Evolutionary conservation across 2,888 invertebrate genomes (phyloP).

Genomic region (Papilio elwesi): DNA sequence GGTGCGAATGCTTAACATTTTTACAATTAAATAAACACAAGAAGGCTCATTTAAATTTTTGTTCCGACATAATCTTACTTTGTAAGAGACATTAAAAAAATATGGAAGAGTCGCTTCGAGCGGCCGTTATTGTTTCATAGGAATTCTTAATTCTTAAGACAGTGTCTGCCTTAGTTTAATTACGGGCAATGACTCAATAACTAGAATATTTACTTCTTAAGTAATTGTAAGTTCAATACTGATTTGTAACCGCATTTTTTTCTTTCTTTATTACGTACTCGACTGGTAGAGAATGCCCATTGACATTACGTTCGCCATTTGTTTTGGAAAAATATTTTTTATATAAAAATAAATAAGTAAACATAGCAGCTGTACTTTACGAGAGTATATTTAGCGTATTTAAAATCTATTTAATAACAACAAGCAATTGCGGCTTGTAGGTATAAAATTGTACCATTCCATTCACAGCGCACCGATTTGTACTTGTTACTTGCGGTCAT

Average conservation of each 20-base stretch:
- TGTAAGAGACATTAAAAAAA: not conserved
- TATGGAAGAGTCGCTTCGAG: not conserved
- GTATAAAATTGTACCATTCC: constrained; percentile 27
- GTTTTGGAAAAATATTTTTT: too few relatives aligned
- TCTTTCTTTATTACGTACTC: too few relatives aligned
- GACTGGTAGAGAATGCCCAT: too few relatives aligned
- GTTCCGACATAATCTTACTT: not conserved
- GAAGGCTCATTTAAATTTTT: too few relatives aligned
- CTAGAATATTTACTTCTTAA: not conserved
- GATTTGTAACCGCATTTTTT: too few relatives aligned
- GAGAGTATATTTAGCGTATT: constrained; percentile 1
- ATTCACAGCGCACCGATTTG: constrained; percentile 34
- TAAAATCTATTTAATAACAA: not conserved
- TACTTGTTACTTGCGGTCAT: constrained; percentile 37
- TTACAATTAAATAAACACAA: too few relatives aligned
- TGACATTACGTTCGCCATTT: too few relatives aligned
- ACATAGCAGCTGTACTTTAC: too few relatives aligned
- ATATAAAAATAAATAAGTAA: too few relatives aligned
- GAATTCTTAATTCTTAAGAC: constrained; percentile 16
- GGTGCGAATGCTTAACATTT: too few relatives aligned
- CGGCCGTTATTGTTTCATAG: constrained; percentile 4
- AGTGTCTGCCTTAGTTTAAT: not conserved
- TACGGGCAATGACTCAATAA: not conserved
- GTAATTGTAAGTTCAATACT: too few relatives aligned
- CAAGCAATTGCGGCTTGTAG: not conserved